These are phyloP conservation scores for Scortum barcoo DNA, from an alignment of 2,113 vertebrate species.

Conservation along the genomic window DNA sequence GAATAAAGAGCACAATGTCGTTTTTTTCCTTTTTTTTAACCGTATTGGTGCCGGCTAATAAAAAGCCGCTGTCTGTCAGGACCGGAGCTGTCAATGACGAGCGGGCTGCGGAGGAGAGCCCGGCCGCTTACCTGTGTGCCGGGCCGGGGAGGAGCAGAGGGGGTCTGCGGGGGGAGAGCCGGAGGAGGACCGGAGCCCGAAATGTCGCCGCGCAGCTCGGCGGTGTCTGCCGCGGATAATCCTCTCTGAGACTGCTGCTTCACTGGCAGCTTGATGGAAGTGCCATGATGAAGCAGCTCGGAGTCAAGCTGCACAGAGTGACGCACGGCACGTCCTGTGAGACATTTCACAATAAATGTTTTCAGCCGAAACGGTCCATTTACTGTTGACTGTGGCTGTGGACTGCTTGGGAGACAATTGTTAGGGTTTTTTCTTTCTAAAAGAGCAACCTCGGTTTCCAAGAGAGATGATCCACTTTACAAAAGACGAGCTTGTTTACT, in stretches of 20 bases:
- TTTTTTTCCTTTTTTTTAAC: neutral
- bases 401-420: too few species aligned
- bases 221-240: conserved; percentile 44
- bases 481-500: neutral
- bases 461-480: neutral
- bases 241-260: conserved; percentile 43
- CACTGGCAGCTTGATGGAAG: conserved; percentile 26
- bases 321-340: neutral
- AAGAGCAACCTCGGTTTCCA: neutral
- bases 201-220: neutral
- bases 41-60: too few species aligned
- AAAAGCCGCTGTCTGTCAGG: neutral
- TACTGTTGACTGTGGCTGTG: too few species aligned
- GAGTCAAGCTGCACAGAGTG: neutral
- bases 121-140: conserved; percentile 26
- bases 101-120: neutral
- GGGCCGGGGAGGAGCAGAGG: too few species aligned
- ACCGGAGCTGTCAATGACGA: conserved; percentile 28
- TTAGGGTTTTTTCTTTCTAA: neutral
- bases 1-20: neutral
- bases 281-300: conserved; percentile 5
- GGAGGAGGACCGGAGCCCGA: neutral
- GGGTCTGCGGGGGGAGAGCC: neutral
- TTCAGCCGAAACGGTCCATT: neutral
- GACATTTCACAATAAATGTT: conserved; percentile 39